A percentile compares a stretch with the other conserved stretches of the same genome.
Evolutionary conservation across 2,888 invertebrate species (phyloP).

Genomic region (Dilophus febrilis): DNA sequence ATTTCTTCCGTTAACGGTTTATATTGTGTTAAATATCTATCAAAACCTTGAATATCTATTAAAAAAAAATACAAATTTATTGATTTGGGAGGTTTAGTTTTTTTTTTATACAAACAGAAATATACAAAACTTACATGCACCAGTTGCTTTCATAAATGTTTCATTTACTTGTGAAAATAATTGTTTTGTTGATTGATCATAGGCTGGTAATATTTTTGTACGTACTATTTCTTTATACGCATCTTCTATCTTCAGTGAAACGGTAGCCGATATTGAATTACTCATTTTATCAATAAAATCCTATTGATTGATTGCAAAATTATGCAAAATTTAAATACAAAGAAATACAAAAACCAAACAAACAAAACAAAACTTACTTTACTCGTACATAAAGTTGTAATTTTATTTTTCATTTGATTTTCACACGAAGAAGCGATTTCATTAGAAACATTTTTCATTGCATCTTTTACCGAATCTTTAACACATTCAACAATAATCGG

Average conservation of each 20-base stretch:
- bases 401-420: conserved; percentile 57
- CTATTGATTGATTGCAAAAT: too few relatives aligned
- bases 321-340: too few relatives aligned
- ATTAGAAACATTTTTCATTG: conserved; percentile 55
- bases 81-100: too few relatives aligned
- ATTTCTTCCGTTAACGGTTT: conserved; percentile 25
- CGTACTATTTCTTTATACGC: conserved; percentile 64
- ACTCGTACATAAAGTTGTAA: conserved; percentile 60
- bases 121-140: conserved; percentile 86
- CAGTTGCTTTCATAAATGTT: conserved; percentile 72
- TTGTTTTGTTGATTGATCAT: conserved; percentile 70
- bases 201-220: conserved; percentile 61
- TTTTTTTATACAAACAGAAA: too few relatives aligned
- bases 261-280: conserved; percentile 44
- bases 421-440: conserved; percentile 58
- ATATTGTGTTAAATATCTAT: conserved; percentile 31
- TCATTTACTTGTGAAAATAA: conserved; percentile 84
- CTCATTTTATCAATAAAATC: conserved; percentile 59
- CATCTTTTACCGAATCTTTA: conserved; percentile 55
- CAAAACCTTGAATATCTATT: conserved; percentile 34
- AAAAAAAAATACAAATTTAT: conserved; percentile 8
- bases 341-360: too few relatives aligned
- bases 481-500: conserved; percentile 38
- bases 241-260: conserved; percentile 56
- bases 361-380: conserved; percentile 36